Conservation (phyloP, 2,888 invertebrate species). For the Drosophila suboccidentalis region DNA sequence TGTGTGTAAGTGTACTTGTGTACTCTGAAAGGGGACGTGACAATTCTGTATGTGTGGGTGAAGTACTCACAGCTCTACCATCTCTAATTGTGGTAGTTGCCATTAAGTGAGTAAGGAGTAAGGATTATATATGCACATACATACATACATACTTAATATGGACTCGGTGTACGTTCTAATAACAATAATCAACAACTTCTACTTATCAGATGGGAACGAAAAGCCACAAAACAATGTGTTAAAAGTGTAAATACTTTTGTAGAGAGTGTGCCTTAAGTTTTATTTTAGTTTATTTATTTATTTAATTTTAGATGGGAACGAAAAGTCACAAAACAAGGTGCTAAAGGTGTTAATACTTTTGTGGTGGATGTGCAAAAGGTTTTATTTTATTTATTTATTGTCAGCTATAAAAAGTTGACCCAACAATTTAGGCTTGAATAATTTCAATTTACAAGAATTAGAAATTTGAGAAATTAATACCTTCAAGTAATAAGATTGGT, state of each 20-base stretch:
- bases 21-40: slow-evolving; percentile 34
- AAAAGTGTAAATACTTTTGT: slow-evolving; percentile 8
- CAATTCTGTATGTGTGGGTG: neutral
- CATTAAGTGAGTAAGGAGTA: slow-evolving; percentile 19
- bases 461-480: too few relatives aligned
- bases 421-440: neutral
- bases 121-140: too few relatives aligned
- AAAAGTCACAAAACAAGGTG: too few relatives aligned
- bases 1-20: slow-evolving; percentile 15
- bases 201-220: slow-evolving; percentile 11
- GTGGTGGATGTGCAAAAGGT: too few relatives aligned
- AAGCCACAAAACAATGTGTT: slow-evolving; percentile 9
- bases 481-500: too few relatives aligned
- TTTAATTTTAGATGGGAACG: too few relatives aligned
- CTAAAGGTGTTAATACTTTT: too few relatives aligned
- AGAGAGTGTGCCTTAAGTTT: slow-evolving; percentile 1
- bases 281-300: too few relatives aligned
- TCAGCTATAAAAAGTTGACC: neutral
- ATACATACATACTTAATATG: slow-evolving; percentile 19
- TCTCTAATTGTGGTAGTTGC: slow-evolving; percentile 20
- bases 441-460: too few relatives aligned
- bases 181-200: slow-evolving; percentile 9
- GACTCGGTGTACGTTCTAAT: slow-evolving; percentile 16
- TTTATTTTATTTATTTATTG: neutral
- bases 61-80: slow-evolving; percentile 2